Evolutionary conservation across 2,113 vertebrate species (phyloP), one percentile per base, ranked within the genome.

Genomic region (Apodemus speciosus): DNA sequence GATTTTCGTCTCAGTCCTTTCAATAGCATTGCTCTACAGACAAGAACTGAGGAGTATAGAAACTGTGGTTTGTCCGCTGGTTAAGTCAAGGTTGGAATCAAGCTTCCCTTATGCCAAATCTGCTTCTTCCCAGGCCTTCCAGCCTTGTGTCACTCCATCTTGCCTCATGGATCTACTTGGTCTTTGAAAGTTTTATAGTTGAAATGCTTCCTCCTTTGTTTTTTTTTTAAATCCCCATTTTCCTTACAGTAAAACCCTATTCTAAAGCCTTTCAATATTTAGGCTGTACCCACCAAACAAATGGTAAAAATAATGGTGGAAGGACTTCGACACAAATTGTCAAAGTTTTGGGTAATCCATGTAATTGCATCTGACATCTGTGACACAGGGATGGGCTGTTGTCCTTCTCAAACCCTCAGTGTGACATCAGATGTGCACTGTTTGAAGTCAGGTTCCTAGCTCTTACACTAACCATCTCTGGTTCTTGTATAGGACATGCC

Each of bases 101-200:
- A 73, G 1, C 13, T 94, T 30, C 73, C 18, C 0, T 18, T 49
- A 46, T 8, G 46, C 66, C 27, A 76, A 94, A 81, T 51, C 40
- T n/a, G 46, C 8, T 85, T 53, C n/a, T 58, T 25, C 38, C 75
- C 53, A 35, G 18, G 3, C 27, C 23, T 7, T 58, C 46, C 18
- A 58, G 14, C 13, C 10, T 75, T 27, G 15, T 4, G 92, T 43
- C 11, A 64, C 18, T 35, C 32, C 0, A 32, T 69, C 27, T 51
- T 84, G 43, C 51, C 51, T 75, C 49, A 16, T 87, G 79, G 77
- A 93, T 79, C 51, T 80, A 71, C 51, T 25, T 94, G 23, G 30
- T 60, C 30, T 23, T 60, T 71, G 69, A 38, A 93, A 94, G 72
- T 80, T 87, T 3, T 11, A 90, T 15, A 43, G 25, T 90, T 94